Base-by-base conservation (phyloP, 2,888 invertebrate genomes). In the Lasiommata megera region DNA sequence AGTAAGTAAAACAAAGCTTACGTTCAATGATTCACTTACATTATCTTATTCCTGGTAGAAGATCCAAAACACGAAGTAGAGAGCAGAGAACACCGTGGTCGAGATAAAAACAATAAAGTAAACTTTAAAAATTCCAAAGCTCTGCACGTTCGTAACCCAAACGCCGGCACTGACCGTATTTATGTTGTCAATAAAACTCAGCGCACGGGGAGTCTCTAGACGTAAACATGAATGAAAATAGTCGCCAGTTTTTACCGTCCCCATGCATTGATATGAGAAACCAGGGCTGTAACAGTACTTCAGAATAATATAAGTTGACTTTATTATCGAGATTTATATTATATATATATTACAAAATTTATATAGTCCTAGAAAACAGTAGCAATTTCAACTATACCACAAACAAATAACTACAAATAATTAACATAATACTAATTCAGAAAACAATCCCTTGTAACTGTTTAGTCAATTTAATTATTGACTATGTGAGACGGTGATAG, bases 141-240 rank as follows among this genome's bases (percentile, higher is more conserved):
- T 58, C 71, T 72, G 65, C 67, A 64, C 67, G 66, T 76, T 72
- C 64, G 67, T 63, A 67, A 66, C 60, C 61, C 65, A 63, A 64
- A 61, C 58, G 46, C 58, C 64, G 61, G 59, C 63, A 58, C 54
- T 57, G 63, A 67, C 69, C 71, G 78, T 84, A 80, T 86, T 87
- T 87, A 88, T 86, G 80, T 78, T 77, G 85, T 82, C 84, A 79
- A 86, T 88, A 87, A 85, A 86, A 82, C 78, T 76, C 73, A 74
- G 74, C 76, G 74, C 77, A 68, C 73, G 70, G 81, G 80, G 79
- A 78, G 79, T 77, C 77, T 68, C 63, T 64, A 63, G 66, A 71
- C 74, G 76, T 83, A 81, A 80, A 83, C 81, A 78, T 80, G 80
- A 83, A 83, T 84, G 79, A 71, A 80, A 82, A 84, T 81, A 82